Conservation (phyloP, 2,113 vertebrate genomes). For the Solea solea region DNA sequence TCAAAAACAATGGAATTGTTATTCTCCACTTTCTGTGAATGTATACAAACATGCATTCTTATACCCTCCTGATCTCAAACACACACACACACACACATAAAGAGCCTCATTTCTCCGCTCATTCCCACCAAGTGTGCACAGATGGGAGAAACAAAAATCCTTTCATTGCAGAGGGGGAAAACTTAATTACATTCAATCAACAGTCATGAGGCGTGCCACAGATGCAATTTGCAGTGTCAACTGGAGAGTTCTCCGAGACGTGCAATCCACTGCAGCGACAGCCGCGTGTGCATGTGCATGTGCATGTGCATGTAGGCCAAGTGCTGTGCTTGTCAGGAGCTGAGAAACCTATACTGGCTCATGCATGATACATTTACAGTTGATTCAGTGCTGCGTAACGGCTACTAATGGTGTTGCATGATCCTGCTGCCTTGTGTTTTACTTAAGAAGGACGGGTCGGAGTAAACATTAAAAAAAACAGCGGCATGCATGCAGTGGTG, state of each 20-base stretch:
- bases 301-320: conserved; percentile 35
- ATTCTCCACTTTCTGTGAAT: not conserved
- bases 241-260: conserved; percentile 49
- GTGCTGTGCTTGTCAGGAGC: conserved; percentile 39
- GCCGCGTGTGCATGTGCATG: conserved; percentile 3
- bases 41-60: conserved; percentile 18
- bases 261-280: conserved; percentile 47
- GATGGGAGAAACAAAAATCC: conserved; percentile 44
- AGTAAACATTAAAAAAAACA: conserved; percentile 19
- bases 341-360: conserved; percentile 40
- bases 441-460: conserved; percentile 55
- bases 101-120: conserved; percentile 3
- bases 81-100: not conserved
- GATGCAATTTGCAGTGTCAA: conserved; percentile 66
- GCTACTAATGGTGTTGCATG: conserved; percentile 27
- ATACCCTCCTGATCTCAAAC: not conserved
- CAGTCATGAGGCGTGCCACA: conserved; percentile 53
- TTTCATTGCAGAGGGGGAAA: conserved; percentile 61
- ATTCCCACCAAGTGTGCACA: conserved; percentile 24
- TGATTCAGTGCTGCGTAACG: conserved; percentile 58
- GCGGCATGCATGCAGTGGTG: not conserved
- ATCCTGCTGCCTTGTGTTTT: conserved; percentile 52
- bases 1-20: too few species aligned
- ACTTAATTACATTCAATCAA: conserved; percentile 77
- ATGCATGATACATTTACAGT: conserved; percentile 66